Evolutionary conservation across 2,888 invertebrate species (phyloP).

Genomic region (Cheiracanthium punctorium): DNA sequence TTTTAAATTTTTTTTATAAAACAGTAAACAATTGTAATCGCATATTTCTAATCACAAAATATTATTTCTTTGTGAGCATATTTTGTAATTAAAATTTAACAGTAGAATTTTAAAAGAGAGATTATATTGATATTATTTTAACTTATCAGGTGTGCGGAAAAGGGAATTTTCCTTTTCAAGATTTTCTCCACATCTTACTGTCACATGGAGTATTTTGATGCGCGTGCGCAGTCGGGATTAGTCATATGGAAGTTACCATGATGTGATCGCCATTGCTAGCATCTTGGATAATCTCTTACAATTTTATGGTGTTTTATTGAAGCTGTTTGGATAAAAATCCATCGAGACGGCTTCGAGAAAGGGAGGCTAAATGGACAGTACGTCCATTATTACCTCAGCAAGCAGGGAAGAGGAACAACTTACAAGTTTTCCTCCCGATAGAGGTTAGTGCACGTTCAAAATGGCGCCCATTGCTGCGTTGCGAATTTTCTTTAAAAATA

Average conservation of each 20-base stretch:
- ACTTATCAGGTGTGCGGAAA: neutral
- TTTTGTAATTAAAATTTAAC: too few species aligned
- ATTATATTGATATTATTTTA: too few species aligned
- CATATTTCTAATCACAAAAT: too few species aligned
- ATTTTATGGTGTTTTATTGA: constrained; percentile 65
- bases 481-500: constrained; percentile 53
- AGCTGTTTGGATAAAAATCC: constrained; percentile 69
- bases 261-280: constrained; percentile 70
- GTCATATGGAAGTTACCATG: constrained; percentile 69
- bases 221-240: constrained; percentile 57
- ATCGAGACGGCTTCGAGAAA: constrained; percentile 68
- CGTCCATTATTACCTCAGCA: constrained; percentile 99
- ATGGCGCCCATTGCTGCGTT: constrained; percentile 68
- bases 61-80: too few species aligned
- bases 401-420: constrained; percentile 91
- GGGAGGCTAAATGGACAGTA: constrained; percentile 89
- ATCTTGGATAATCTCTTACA: constrained; percentile 56
- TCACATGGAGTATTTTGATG: constrained; percentile 58
- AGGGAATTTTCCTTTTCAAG: neutral
- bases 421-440: constrained; percentile 71
- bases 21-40: too few species aligned
- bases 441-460: constrained; percentile 70
- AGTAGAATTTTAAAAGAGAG: too few species aligned
- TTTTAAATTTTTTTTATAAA: too few species aligned
- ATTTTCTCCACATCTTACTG: constrained; percentile 28